Percentiles rank a stretch among this genome's conserved stretches.
These are phyloP conservation scores for Norana najaformis DNA, from an alignment of 2,888 invertebrate species.

Conservation along the genomic window DNA sequence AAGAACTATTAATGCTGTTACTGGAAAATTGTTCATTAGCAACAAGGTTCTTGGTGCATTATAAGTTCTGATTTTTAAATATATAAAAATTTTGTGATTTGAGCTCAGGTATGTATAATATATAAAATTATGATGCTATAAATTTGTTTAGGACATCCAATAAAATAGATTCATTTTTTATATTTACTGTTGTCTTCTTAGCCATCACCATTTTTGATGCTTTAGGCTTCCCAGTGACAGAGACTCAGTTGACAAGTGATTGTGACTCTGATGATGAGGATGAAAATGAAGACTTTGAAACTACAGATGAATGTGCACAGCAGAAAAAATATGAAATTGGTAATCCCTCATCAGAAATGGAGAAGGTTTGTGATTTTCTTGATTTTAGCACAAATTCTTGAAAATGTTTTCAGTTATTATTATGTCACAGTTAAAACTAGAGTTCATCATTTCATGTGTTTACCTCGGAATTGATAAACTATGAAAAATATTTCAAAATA, in stretches of 20 bases:
- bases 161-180: neutral
- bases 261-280: constrained; percentile 21
- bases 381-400: neutral
- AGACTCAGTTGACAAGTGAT: constrained; percentile 14
- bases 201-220: neutral
- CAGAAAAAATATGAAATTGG: constrained; percentile 38
- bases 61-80: neutral
- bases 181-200: neutral
- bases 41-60: neutral
- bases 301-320: constrained; percentile 49
- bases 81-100: no score
- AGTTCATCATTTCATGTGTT: no score
- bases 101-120: no score
- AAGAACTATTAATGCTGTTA: neutral
- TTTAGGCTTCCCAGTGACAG: neutral
- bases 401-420: no score
- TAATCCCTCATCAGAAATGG: neutral
- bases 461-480: no score
- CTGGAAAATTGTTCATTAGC: neutral
- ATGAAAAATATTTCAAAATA: no score
- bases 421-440: no score
- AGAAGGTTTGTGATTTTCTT: neutral
- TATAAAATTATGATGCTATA: neutral
- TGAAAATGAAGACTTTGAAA: constrained; percentile 32
- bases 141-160: neutral